Evolutionary conservation across 2,888 invertebrate species (phyloP), one percentile per base, ranked within the genome.

Genomic region (Agonopterix arenella): DNA sequence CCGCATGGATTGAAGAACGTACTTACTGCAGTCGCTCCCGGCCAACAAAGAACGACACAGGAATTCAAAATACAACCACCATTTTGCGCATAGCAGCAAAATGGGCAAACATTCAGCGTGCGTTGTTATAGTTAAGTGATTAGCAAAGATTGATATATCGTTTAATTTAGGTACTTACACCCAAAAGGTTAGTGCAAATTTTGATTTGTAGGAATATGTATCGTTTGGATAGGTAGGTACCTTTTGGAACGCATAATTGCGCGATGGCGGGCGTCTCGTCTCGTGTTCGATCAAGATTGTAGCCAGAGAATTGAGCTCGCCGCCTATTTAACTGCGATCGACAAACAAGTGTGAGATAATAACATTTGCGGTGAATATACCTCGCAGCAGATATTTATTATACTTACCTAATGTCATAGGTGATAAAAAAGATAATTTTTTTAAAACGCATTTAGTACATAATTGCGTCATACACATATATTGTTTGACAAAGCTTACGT

Each of bases 151-250:
- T 48, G 51, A 48, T 45, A 13, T 48, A 51, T 57, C 52, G 43
- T 59, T 58, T 56, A 55, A 54, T 61, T 60, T 59, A 9, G 9
- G 43, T 43, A 8, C 2, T 43, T 43, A 28, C 40, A 55, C 54
- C 50, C 46, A 63, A 66, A 69, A 82, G 82, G 82, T 82, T 75
- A 82, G 82, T 82, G 73, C 54, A 43, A 64, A 65, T 59, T 73
- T 73, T 73, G 57, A 68, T 47, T 45, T 45, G 46, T 41, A 47
- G 46, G 40, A 28, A 28, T 28, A 28, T 28, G 28, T 28, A 28
- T 28, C 28, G 28, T 40, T 40, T 40, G n/a, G 40, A n/a, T 40
- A 40, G 10, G 9, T 40, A 40, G 8, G 40, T 37, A 11, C 43
- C 13, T 8, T 11, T 44, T 44, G 44, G 13, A 16, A 9, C 13